phyloP scores from a whole-genome alignment of 2,113 vertebrate species.

The Leptobrachium ailaonicum region DNA sequence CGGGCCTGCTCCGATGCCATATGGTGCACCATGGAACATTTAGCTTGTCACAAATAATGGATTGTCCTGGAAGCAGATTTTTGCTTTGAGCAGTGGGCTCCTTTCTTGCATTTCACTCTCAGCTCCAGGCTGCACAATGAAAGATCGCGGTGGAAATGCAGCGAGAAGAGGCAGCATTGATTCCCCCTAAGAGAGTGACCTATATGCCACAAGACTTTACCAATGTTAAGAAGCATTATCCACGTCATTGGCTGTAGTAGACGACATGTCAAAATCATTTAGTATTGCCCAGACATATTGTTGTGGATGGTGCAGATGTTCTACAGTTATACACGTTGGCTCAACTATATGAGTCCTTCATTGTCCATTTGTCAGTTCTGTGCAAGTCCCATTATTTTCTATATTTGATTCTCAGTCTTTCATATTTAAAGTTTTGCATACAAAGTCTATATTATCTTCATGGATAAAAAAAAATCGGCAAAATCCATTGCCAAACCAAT shows the following conservation, averaged over 20 bases:
- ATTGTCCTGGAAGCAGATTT: conserved; percentile 88
- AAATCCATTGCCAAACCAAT: no score
- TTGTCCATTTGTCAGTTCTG: no score
- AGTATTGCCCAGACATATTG: conserved; percentile 62
- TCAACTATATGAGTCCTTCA: no score
- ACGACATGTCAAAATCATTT: conserved; percentile 70
- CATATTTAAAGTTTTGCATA: no score
- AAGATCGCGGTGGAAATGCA: conserved; percentile 70
- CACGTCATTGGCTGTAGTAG: conserved; percentile 67
- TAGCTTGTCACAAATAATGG: conserved; percentile 91
- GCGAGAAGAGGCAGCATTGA: conserved; percentile 60
- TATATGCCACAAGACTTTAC: conserved; percentile 67
- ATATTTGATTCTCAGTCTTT: no score
- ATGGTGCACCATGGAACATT: conserved; percentile 89
- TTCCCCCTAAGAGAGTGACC: conserved; percentile 74
- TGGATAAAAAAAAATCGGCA: no score
- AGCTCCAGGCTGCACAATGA: conserved; percentile 75
- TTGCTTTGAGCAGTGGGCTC: conserved; percentile 79
- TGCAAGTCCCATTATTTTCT: no score
- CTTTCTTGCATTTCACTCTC: conserved; percentile 72
- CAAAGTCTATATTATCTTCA: no score
- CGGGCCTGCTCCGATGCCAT: conserved; percentile 78
- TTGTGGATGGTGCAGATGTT: conserved; percentile 23
- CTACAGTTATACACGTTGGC: no score
- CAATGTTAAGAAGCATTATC: conserved; percentile 71